Percentiles rank a stretch among this genome's conserved stretches.
phyloP scores from a whole-genome alignment of 2,113 vertebrate genomes.

The Poeciliopsis turrubarensis region DNA sequence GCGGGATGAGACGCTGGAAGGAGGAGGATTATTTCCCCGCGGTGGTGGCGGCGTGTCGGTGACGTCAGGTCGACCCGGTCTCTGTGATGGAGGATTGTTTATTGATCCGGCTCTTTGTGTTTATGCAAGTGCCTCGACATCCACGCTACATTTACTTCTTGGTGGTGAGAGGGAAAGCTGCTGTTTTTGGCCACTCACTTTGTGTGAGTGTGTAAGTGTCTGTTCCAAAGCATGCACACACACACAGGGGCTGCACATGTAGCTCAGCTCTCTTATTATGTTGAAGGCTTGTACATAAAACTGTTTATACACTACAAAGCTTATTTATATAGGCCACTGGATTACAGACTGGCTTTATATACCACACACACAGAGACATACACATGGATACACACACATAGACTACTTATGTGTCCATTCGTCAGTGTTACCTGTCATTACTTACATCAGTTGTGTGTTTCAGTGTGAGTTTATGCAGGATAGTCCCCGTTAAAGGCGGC shows the following conservation, averaged over 20 bases:
- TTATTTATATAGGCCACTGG: conserved; percentile 81
- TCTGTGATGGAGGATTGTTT: conserved; percentile 61
- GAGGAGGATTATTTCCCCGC: conserved; percentile 20
- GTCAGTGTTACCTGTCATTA: conserved; percentile 40
- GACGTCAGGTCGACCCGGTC: conserved; percentile 39
- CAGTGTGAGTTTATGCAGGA: conserved; percentile 71
- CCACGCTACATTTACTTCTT: conserved; percentile 64
- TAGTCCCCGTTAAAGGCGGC: conserved; percentile 85
- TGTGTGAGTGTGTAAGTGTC: conserved; percentile 35
- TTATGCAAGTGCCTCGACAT: conserved; percentile 59
- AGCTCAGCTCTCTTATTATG: conserved; percentile 78
- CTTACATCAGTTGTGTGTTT: conserved; percentile 51
- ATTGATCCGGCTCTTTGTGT: conserved; percentile 71
- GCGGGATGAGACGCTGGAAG: conserved; percentile 17
- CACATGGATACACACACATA: conserved; percentile 4
- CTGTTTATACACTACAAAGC: conserved; percentile 82
- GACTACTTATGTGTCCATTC: conserved; percentile 17
- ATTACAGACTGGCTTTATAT: conserved; percentile 80
- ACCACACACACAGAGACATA: conserved; percentile 37
- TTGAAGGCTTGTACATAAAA: conserved; percentile 80
- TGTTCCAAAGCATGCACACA: conserved; percentile 24
- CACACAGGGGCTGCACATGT: conserved; percentile 48
- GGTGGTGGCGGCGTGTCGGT: conserved; percentile 26
- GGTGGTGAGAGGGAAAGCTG: conserved; percentile 69
- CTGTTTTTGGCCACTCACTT: conserved; percentile 64